phyloP scores from a whole-genome alignment of 2,888 invertebrate species.

The Dasysyrphus tricinctus region DNA sequence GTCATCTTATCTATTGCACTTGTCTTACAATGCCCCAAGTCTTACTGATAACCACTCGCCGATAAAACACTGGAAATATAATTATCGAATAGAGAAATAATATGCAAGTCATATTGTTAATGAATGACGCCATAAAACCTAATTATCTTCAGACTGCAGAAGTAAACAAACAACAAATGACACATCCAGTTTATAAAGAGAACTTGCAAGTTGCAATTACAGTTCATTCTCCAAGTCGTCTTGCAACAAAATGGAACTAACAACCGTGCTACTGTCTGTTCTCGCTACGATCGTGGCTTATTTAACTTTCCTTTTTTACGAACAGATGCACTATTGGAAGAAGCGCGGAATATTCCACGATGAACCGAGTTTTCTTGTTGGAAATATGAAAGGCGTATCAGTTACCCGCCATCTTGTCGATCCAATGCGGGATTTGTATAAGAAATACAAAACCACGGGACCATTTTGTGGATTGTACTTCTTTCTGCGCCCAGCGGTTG shows the following conservation, averaged over 20 bases:
- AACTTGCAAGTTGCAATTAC: not conserved
- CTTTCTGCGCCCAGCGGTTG: conserved; percentile 77
- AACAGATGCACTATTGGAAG: conserved; percentile 2
- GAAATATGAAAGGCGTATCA: not conserved
- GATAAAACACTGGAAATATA: no score
- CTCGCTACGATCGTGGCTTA: not conserved
- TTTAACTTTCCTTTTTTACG: not conserved
- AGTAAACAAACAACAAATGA: not conserved
- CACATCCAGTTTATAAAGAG: not conserved
- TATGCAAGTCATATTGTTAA: no score
- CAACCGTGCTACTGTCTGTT: not conserved
- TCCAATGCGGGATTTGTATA: not conserved
- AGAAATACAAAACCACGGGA: not conserved
- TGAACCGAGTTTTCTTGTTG: not conserved
- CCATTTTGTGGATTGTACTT: conserved; percentile 77
- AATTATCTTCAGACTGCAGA: not conserved
- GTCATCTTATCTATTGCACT: no score
- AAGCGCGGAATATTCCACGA: conserved; percentile 21
- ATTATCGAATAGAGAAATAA: no score
- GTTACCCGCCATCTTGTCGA: not conserved
- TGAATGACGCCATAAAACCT: no score
- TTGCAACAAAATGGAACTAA: not conserved
- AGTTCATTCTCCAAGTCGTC: not conserved
- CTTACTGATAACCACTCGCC: no score
- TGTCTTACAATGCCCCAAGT: no score